These are phyloP conservation scores for Ceratothoa steindachneri DNA, from an alignment of 2,888 invertebrate species.

Conservation along the genomic window DNA sequence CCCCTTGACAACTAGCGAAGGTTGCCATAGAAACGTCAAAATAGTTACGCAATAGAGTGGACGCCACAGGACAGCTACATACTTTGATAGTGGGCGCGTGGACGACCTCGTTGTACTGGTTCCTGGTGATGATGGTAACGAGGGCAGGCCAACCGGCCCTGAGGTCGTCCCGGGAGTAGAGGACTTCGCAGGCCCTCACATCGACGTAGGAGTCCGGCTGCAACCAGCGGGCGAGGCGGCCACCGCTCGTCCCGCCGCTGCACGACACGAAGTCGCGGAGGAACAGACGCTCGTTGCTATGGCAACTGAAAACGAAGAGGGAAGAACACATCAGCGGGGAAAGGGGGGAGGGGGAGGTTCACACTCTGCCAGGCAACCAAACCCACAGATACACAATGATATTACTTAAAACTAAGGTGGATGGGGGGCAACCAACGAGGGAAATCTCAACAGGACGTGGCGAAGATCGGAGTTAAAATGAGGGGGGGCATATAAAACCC, in stretches of 20 bases:
- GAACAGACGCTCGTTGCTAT: slow-evolving; percentile 87
- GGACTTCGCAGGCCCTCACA: slow-evolving; percentile 77
- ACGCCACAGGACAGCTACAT: too few species aligned
- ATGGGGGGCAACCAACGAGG: too few species aligned
- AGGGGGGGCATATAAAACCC: too few species aligned
- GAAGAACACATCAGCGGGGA: neutral
- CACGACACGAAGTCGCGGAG: slow-evolving; percentile 87
- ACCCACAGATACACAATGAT: too few species aligned
- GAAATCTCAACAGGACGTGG: too few species aligned
- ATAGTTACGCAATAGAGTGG: too few species aligned
- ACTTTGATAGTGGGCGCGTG: slow-evolving; percentile 80
- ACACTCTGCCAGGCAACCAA: too few species aligned
- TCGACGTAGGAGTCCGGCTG: slow-evolving; percentile 89
- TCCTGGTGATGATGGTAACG: slow-evolving; percentile 73
- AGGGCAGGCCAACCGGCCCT: slow-evolving; percentile 80
- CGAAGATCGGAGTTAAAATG: too few species aligned
- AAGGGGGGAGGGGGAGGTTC: slow-evolving; percentile 15
- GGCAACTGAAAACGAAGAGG: slow-evolving; percentile 53
- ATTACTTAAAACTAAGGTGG: too few species aligned
- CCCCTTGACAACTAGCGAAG: too few species aligned
- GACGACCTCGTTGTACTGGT: slow-evolving; percentile 87
- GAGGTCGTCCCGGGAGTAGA: slow-evolving; percentile 62
- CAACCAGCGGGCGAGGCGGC: slow-evolving; percentile 87
- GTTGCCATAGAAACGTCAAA: too few species aligned
- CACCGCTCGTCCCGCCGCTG: slow-evolving; percentile 79